Conservation (phyloP, 2,113 vertebrate genomes). For the Heliornis fulica region DNA sequence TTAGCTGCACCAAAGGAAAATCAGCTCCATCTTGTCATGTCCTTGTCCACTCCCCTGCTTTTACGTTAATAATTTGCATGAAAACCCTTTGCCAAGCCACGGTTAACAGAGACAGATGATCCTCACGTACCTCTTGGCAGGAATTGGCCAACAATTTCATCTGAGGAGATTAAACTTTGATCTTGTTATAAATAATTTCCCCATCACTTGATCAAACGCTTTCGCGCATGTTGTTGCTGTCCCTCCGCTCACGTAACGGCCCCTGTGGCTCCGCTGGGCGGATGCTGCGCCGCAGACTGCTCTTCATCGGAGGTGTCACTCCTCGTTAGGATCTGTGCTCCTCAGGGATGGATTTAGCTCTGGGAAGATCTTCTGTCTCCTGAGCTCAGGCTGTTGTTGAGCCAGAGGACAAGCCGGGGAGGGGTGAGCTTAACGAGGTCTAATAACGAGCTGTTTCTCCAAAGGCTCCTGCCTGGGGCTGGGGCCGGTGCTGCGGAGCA, state of each 20-base stretch:
- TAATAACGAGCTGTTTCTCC: background rate
- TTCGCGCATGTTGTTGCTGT: background rate
- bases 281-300: conserved; percentile 6
- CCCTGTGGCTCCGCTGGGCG: background rate
- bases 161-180: conserved; percentile 67
- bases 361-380: background rate
- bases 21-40: background rate
- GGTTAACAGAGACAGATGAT: conserved; percentile 68
- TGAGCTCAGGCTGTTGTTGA: background rate
- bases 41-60: conserved; percentile 6
- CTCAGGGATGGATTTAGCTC: background rate
- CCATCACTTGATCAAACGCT: conserved; percentile 48
- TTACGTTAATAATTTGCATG: conserved; percentile 54
- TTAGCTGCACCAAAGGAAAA: background rate
- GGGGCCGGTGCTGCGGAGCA: accelerated
- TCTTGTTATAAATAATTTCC: conserved; percentile 61
- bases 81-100: conserved; percentile 47
- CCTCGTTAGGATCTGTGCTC: conserved; percentile 9
- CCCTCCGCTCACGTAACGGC: background rate
- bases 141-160: conserved; percentile 55
- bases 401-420: background rate
- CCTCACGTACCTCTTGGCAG: conserved; percentile 39
- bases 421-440: background rate
- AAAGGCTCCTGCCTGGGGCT: background rate
- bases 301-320: background rate